A percentile compares a stretch with the other conserved stretches of the same genome.
Conservation (phyloP, 2,797 vertebrate species). For the Melanotaenia parkinsoni region DNA sequence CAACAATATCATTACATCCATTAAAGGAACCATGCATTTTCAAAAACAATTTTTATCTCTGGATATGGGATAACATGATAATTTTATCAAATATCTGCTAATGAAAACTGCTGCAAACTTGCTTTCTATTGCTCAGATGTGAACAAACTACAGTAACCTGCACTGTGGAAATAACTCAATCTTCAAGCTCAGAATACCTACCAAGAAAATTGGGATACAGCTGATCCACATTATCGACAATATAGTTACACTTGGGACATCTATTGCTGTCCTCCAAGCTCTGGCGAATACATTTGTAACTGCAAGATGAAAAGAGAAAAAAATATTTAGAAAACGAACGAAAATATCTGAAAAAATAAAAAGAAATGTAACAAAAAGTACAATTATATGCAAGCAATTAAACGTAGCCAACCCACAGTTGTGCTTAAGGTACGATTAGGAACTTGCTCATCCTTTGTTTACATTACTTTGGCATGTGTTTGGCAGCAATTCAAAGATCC, state of each 20-base stretch:
- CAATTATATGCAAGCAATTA: no score
- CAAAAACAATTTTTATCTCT: background rate
- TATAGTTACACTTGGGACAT: slow-evolving; percentile 99
- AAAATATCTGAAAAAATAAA: background rate
- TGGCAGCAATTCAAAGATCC: background rate
- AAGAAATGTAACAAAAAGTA: background rate
- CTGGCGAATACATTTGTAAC: slow-evolving; percentile 98
- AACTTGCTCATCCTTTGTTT: background rate
- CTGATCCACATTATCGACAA: slow-evolving; percentile 98
- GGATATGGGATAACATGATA: background rate
- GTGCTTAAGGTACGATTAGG: background rate
- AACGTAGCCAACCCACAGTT: no score
- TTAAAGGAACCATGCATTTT: background rate
- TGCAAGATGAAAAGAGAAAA: slow-evolving; percentile 57
- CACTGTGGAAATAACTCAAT: background rate
- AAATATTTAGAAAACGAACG: no score
- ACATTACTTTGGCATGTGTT: background rate
- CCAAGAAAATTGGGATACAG: slow-evolving; percentile 99
- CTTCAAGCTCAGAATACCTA: slow-evolving; percentile 70
- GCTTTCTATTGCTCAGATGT: background rate
- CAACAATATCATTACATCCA: no score
- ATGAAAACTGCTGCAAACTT: background rate
- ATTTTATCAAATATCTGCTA: background rate
- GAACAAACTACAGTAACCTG: background rate
- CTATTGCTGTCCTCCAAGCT: slow-evolving; percentile 98